phyloP scores from a whole-genome alignment of 2,113 vertebrate species.

The Motacilla tschutschensis region DNA sequence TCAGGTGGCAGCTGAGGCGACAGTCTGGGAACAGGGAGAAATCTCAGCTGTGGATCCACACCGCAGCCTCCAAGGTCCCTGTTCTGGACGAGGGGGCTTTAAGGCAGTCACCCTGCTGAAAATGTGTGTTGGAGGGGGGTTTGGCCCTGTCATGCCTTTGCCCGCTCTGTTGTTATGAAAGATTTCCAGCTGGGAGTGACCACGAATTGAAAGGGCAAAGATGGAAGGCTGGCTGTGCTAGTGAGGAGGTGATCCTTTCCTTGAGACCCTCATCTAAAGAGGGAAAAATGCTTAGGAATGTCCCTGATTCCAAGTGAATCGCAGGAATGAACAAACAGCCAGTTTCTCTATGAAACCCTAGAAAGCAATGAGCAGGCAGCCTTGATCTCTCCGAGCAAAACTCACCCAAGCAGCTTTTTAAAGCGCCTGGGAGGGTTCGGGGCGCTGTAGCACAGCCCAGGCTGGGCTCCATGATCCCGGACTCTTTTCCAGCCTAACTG shows the following conservation, averaged over 20 bases:
- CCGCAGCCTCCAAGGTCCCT: not conserved
- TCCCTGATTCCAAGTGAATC: not conserved
- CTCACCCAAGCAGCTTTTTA: not conserved
- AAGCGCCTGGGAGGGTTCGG: accelerated
- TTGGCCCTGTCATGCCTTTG: not conserved
- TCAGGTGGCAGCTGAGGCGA: not conserved
- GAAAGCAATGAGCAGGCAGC: not conserved
- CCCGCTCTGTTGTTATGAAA: not conserved
- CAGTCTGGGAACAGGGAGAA: not conserved
- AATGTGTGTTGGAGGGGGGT: too few relatives aligned
- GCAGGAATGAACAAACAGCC: not conserved
- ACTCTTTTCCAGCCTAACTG: accelerated
- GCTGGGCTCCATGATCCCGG: accelerated
- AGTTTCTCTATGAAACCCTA: not conserved
- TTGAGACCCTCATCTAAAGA: not conserved
- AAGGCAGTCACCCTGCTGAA: not conserved
- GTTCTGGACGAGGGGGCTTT: not conserved
- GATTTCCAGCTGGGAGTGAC: not conserved
- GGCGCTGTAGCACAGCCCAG: not conserved
- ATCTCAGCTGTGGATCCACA: accelerated
- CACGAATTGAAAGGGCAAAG: not conserved
- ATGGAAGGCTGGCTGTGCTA: not conserved
- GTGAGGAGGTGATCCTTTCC: not conserved
- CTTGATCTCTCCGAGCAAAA: accelerated
- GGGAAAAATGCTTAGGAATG: not conserved